A percentile compares a stretch with the other conserved stretches of the same genome.
Evolutionary conservation across 2,888 invertebrate genomes (phyloP).

Genomic region (Euzetes globulus): DNA sequence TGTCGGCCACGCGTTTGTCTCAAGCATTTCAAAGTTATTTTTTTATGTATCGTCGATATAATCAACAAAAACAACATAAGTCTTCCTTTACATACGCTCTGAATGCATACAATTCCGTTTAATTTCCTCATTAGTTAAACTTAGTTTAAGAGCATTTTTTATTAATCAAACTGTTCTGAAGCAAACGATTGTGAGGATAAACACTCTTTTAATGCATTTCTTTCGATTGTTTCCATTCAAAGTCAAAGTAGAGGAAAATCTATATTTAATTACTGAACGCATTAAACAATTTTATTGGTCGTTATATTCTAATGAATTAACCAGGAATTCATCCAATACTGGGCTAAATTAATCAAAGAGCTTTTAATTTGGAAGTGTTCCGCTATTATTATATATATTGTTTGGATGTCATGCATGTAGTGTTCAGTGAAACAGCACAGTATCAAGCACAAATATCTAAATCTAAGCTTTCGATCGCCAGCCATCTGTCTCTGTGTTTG

Average conservation of each 20-base stretch:
- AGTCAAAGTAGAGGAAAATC: no score
- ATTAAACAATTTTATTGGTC: no score
- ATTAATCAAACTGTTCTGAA: background rate
- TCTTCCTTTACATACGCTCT: background rate
- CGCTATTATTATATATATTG: background rate
- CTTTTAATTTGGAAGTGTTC: background rate
- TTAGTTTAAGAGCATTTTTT: background rate
- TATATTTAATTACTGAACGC: no score
- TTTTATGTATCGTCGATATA: background rate
- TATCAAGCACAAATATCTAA: background rate
- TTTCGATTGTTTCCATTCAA: no score
- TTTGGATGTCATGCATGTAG: background rate
- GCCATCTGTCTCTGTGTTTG: slow-evolving; percentile 19
- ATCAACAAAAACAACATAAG: slow-evolving; percentile 2
- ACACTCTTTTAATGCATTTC: background rate
- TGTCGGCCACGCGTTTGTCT: slow-evolving; percentile 20
- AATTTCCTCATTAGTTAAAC: background rate
- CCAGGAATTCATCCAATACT: background rate
- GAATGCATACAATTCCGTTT: background rate
- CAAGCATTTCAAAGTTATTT: slow-evolving; percentile 3
- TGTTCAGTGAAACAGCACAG: background rate
- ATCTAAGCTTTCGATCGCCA: background rate
- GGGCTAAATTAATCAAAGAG: background rate
- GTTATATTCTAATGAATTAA: background rate
- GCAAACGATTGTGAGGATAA: background rate